Evolutionary conservation across 1,140 invertebrate genomes (phyloP).

Genomic region (Nasonia longicornis): DNA sequence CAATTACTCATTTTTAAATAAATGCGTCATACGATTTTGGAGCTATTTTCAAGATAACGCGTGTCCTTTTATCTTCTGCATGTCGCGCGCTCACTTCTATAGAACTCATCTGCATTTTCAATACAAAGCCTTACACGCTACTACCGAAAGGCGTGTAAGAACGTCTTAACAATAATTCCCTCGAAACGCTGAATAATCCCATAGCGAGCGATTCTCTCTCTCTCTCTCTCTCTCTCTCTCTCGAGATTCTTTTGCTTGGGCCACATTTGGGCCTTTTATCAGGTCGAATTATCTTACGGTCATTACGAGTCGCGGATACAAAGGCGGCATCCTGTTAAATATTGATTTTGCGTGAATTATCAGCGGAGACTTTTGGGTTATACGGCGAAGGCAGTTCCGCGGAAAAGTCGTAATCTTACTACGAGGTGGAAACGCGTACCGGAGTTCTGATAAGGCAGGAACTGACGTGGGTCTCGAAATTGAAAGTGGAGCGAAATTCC

Average conservation of each 20-base stretch:
- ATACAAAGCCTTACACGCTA: background rate
- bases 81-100: background rate
- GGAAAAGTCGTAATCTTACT: slow-evolving; percentile 37
- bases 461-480: slow-evolving; percentile 3
- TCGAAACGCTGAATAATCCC: background rate
- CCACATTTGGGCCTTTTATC: slow-evolving; percentile 21
- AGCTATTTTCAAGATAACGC: background rate
- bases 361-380: slow-evolving; percentile 20
- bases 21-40: background rate
- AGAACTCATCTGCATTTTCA: background rate
- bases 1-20: background rate
- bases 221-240: too few species aligned
- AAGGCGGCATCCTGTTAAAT: slow-evolving; percentile 55
- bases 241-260: background rate
- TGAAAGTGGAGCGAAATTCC: background rate
- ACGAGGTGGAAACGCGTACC: slow-evolving; percentile 17
- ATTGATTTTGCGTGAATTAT: slow-evolving; percentile 55
- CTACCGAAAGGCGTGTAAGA: background rate
- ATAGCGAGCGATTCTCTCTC: background rate
- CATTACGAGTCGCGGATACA: slow-evolving; percentile 39
- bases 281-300: slow-evolving; percentile 38
- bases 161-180: background rate
- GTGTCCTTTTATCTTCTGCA: background rate
- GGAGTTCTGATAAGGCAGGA: background rate
- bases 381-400: background rate